Percentiles rank a stretch among this genome's conserved stretches.
These are phyloP conservation scores for Euura lappo DNA, from an alignment of 1,140 invertebrate species.

Conservation along the genomic window DNA sequence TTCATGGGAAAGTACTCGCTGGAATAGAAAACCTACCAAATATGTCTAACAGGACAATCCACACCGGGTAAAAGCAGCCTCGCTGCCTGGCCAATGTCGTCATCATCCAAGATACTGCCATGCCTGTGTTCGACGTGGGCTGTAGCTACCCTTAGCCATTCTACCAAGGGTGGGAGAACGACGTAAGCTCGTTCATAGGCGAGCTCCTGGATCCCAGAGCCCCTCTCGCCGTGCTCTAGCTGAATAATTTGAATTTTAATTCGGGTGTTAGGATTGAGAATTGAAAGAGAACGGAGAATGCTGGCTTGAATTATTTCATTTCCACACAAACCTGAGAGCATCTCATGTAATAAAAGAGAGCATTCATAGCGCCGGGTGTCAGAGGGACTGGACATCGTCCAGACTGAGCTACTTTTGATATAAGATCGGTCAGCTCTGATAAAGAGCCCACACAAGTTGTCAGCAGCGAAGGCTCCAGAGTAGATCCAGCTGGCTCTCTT, in stretches of 20 bases:
- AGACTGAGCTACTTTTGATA: conserved; percentile 60
- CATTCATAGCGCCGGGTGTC: conserved; percentile 73
- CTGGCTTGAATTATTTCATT: conserved; percentile 20
- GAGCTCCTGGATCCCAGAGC: conserved; percentile 72
- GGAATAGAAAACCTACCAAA: conserved; percentile 48
- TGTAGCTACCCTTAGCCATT: conserved; percentile 84
- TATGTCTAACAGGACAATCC: conserved; percentile 81
- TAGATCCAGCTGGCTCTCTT: conserved; percentile 50
- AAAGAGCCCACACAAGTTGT: conserved; percentile 89
- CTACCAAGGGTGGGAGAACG: conserved; percentile 83
- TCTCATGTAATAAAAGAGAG: conserved; percentile 89
- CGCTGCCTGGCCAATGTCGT: conserved; percentile 88
- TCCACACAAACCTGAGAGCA: conserved; percentile 75
- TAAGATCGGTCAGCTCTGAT: conserved; percentile 76
- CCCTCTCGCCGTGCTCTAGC: conserved; percentile 68
- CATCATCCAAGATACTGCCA: conserved; percentile 78
- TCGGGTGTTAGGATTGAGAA: too few relatives aligned
- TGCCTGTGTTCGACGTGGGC: conserved; percentile 85
- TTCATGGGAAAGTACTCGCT: not conserved
- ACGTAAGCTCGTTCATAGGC: conserved; percentile 87
- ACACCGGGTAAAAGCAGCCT: conserved; percentile 84
- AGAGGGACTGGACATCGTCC: conserved; percentile 59
- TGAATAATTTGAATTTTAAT: conserved; percentile 31
- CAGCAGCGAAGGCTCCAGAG: conserved; percentile 74
- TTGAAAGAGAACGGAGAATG: too few relatives aligned